phyloP scores from a whole-genome alignment of 2,888 invertebrate species.

The Drosophila stalkeri region DNA sequence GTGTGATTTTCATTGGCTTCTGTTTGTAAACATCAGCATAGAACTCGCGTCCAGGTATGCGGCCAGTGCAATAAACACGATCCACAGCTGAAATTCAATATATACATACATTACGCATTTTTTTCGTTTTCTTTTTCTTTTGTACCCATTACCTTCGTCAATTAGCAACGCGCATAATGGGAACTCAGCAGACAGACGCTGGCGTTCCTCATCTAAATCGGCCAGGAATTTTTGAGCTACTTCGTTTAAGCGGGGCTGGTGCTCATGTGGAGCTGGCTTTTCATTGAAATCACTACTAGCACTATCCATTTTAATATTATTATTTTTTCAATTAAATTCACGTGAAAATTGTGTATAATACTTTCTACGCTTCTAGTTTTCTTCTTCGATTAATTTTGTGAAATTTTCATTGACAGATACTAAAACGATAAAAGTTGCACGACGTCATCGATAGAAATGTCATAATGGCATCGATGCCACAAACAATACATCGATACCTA shows the following conservation, averaged over 20 bases:
- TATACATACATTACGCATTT: background rate
- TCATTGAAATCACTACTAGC: conserved; percentile 57
- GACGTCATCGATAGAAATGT: conserved; percentile 12
- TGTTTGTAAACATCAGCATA: conserved; percentile 91
- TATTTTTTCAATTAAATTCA: conserved; percentile 17
- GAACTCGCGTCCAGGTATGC: conserved; percentile 88
- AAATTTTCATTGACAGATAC: conserved; percentile 12
- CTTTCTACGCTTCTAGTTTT: conserved; percentile 21
- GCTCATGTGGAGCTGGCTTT: conserved; percentile 60
- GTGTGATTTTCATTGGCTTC: conserved; percentile 83
- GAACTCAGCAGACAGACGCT: conserved; percentile 76
- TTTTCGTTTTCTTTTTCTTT: background rate
- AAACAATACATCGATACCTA: conserved; percentile 32
- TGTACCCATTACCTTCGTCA: conserved; percentile 73
- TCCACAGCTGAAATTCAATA: conserved; percentile 88
- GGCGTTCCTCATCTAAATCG: conserved; percentile 79
- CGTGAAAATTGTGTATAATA: conserved; percentile 59
- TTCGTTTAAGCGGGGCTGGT: conserved; percentile 81
- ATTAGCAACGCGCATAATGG: conserved; percentile 81
- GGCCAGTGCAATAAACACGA: conserved; percentile 89
- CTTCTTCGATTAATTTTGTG: conserved; percentile 25
- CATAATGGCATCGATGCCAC: conserved; percentile 17
- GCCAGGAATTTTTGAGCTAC: conserved; percentile 81
- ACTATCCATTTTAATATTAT: conserved; percentile 50
- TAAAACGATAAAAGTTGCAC: conserved; percentile 5